A percentile compares a stretch with the other conserved stretches of the same genome.
These are phyloP conservation scores for Picus viridis DNA, from an alignment of 2,797 vertebrate genomes.

Conservation along the genomic window DNA sequence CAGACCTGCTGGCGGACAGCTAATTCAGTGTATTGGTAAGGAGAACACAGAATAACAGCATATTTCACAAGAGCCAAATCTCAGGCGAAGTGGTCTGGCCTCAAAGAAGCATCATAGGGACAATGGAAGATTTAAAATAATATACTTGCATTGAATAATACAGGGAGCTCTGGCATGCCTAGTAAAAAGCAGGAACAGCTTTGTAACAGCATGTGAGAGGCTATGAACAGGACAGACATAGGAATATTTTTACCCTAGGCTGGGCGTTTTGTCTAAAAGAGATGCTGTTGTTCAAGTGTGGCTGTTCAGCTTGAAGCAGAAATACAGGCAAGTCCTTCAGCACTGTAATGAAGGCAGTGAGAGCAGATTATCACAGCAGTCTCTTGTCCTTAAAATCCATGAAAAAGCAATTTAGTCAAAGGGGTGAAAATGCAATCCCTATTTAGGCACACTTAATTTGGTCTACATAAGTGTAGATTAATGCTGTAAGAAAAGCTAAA, in stretches of 20 bases:
- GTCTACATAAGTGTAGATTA: slow-evolving; percentile 63
- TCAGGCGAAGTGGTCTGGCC: not conserved
- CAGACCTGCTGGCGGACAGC: not conserved
- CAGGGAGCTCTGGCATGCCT: not conserved
- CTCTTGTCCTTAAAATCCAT: slow-evolving; percentile 60
- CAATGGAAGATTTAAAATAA: not conserved
- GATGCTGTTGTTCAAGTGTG: not conserved
- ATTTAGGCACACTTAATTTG: slow-evolving; percentile 50
- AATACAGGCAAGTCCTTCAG: slow-evolving; percentile 13
- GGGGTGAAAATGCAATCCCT: slow-evolving; percentile 46
- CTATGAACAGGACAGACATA: not conserved
- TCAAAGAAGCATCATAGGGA: not conserved
- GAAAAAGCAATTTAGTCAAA: slow-evolving; percentile 57
- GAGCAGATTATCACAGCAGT: not conserved
- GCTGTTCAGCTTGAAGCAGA: slow-evolving; percentile 27
- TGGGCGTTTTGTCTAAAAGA: not conserved
- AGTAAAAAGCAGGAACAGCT: not conserved
- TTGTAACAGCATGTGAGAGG: not conserved
- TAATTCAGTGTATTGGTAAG: not conserved
- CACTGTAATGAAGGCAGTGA: slow-evolving; percentile 17
- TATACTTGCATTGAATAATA: not conserved
- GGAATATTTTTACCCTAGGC: not conserved
- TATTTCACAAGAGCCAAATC: not conserved
- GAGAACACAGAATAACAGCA: not conserved
- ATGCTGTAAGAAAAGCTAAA: slow-evolving; percentile 49